Base-by-base conservation (phyloP, 2,113 vertebrate genomes). In the Brachypodius melanocephalos region DNA sequence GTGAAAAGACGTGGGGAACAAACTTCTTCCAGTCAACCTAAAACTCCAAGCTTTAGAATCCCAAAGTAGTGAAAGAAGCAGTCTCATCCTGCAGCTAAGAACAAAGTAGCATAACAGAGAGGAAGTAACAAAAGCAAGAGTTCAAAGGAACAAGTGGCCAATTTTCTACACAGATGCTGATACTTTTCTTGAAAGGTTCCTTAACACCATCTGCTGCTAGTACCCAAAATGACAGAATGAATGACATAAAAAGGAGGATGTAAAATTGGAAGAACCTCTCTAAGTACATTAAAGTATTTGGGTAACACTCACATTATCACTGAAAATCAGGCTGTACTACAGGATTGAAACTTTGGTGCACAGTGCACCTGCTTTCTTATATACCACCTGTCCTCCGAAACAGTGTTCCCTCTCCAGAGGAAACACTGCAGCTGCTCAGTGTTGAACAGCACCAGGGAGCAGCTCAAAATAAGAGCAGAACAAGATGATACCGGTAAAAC, bases 351-450 rank as follows among this genome's bases (percentile, higher is more conserved):
- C 42, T 73, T 58, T 3, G 51, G 43, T 40, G 34, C 34, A 43
- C 26, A 57, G 55, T 9, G 14, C 58, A 80, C 0, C 0, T 52
- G 26, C 24, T 67, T 80, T 58, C n/a, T 49, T 49, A 7, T 13
- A 26, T 24, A 49, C 22, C 17, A 69, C 12, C 24, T 79, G 68
- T 83, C 40, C 31, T 63, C 12, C 34, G 19, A 63, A 85, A 32
- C 20, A 19, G 7, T 31, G 40, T 19, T 66, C 5, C 15, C 38
- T 22, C 71, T 90, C 42, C 49, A 54, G 74, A 83, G 14, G 13
- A 61, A 85, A 69, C 25, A 73, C 4, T 65, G 25, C 19, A 76
- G 31, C 20, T 75, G 34, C 46, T 61, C 34, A 24, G 45, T 14
- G 43, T n/a, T 58, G 25, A 86, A 14, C 14, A 77, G 59, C 51